Conservation (phyloP, 2,797 vertebrate species). For the Gorsachius magnificus region DNA sequence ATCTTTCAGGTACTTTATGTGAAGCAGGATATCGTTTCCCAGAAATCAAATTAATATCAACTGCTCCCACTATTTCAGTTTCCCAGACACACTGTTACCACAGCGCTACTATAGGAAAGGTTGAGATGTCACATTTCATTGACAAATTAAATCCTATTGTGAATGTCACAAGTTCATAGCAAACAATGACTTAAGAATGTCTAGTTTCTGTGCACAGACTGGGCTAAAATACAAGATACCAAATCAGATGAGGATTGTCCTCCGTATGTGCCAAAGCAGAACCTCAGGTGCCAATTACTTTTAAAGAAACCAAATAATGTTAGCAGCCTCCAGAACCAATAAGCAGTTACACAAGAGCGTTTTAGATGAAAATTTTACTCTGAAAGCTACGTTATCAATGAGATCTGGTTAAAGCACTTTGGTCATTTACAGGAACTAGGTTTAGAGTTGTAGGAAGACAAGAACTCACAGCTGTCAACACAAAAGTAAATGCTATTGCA, state of each 20-base stretch:
- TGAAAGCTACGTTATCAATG: background rate
- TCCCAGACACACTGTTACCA: background rate
- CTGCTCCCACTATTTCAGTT: background rate
- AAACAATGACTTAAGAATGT: background rate
- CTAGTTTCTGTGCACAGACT: background rate
- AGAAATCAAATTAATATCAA: background rate
- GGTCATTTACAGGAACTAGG: background rate
- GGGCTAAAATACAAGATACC: background rate
- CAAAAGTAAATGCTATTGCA: background rate
- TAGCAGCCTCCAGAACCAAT: background rate
- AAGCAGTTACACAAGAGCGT: fast-evolving
- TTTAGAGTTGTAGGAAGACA: background rate
- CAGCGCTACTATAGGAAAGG: background rate
- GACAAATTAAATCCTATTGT: background rate
- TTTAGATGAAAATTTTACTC: background rate
- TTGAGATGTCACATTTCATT: background rate
- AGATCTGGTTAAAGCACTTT: background rate
- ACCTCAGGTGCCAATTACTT: background rate
- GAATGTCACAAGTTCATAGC: background rate
- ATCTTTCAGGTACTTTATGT: background rate
- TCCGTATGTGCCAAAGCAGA: background rate
- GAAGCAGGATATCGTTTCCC: background rate
- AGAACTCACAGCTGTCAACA: background rate
- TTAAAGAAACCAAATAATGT: background rate
- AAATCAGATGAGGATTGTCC: background rate